Evolutionary conservation across 2,888 invertebrate genomes (phyloP).

Genomic region (Ptilodon capucinus): DNA sequence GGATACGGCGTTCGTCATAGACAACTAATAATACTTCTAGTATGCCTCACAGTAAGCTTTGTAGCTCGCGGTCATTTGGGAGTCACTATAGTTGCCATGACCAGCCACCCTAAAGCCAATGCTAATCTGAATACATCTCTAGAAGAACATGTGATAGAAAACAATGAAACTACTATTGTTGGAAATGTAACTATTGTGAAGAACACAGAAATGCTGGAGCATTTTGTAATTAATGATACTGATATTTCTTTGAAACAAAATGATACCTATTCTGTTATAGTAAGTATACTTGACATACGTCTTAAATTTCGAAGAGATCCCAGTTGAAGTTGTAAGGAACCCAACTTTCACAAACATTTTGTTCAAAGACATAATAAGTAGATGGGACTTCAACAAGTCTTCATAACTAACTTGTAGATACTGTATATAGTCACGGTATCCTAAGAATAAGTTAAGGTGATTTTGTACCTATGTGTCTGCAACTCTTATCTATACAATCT

Average conservation of each 20-base stretch:
- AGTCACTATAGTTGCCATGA: constrained; percentile 62
- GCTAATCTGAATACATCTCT: neutral
- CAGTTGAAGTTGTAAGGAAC: no score
- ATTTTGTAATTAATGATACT: neutral
- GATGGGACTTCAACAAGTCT: no score
- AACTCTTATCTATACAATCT: no score
- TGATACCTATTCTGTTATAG: constrained; percentile 8
- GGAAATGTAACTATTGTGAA: neutral
- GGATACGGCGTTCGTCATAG: constrained; percentile 56
- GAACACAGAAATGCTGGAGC: neutral
- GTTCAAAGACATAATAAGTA: no score
- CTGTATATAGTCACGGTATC: no score
- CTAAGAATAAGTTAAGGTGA: no score
- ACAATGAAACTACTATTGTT: neutral
- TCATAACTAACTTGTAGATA: no score
- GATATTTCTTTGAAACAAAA: neutral
- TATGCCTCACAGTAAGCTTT: constrained; percentile 36
- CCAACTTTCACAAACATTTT: no score
- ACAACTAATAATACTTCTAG: constrained; percentile 43
- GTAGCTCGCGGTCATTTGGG: constrained; percentile 51
- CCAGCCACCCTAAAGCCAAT: constrained; percentile 18
- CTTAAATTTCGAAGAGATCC: no score
- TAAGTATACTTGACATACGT: neutral
- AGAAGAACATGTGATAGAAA: neutral
- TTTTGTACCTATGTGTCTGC: no score